Conservation (phyloP, 2,888 invertebrate genomes). For the Leptopterna dolabrata region DNA sequence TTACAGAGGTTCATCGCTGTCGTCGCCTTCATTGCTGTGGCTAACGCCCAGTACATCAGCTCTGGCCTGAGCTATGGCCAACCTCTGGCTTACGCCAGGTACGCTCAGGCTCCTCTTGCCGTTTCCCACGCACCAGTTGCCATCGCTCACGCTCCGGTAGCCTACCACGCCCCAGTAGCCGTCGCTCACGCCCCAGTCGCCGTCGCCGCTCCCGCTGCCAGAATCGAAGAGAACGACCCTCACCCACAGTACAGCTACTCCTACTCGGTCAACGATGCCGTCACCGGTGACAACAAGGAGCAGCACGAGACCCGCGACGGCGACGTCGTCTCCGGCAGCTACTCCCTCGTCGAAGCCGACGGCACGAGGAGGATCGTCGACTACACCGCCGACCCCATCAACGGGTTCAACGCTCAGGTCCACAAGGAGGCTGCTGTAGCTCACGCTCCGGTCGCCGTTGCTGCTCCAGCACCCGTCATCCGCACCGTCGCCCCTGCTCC, state of each 20-base stretch:
- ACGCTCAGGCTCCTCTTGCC: constrained; percentile 13
- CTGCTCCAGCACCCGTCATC: constrained; percentile 18
- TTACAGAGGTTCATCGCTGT: constrained; percentile 33
- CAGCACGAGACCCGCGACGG: constrained; percentile 35
- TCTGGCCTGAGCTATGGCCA: neutral
- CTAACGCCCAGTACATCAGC: constrained; percentile 39
- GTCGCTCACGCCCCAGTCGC: constrained; percentile 51
- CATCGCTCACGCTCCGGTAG: neutral
- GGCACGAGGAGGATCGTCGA: constrained; percentile 46
- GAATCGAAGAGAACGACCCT: constrained; percentile 31
- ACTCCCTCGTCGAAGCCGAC: constrained; percentile 48
- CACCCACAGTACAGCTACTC: constrained; percentile 42
- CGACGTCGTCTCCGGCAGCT: constrained; percentile 43
- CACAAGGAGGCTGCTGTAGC: constrained; percentile 12
- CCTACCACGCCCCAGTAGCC: constrained; percentile 34
- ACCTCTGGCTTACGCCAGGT: constrained; percentile 27
- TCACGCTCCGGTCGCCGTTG: neutral
- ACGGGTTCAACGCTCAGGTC: constrained; percentile 48
- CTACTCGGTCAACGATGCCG: constrained; percentile 33
- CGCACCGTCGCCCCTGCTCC: constrained; percentile 15
- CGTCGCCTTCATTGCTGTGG: constrained; percentile 41
- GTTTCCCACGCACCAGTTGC: constrained; percentile 30
- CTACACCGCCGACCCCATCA: constrained; percentile 48
- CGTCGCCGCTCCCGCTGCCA: constrained; percentile 3
- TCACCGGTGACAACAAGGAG: constrained; percentile 33